Percentiles rank a stretch among this genome's conserved stretches.
Conservation (phyloP, 2,888 invertebrate genomes). For the Hirudinaria manillensis region DNA sequence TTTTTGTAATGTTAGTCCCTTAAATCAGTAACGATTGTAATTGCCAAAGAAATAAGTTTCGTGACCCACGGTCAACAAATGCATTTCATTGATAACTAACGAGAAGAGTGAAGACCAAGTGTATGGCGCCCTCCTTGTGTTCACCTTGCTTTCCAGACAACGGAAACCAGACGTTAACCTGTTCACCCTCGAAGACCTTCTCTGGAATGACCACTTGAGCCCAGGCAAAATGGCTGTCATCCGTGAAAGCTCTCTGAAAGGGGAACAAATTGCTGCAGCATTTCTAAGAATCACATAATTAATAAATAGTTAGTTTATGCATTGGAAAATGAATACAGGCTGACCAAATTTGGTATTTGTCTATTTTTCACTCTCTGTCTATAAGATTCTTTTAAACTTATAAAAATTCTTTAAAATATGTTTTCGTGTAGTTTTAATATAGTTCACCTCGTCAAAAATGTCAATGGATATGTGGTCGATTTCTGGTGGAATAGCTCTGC, state of each 20-base stretch:
- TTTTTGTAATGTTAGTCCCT: too few species aligned
- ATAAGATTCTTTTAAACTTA: too few species aligned
- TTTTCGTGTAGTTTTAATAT: too few species aligned
- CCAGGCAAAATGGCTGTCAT: conserved; percentile 93
- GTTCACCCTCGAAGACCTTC: conserved; percentile 74
- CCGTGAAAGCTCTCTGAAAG: conserved; percentile 75
- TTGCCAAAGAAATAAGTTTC: too few species aligned
- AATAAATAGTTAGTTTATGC: too few species aligned
- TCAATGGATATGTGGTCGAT: conserved; percentile 84
- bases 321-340: too few species aligned
- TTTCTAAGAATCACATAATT: too few species aligned
- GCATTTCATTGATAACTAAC: conserved; percentile 41
- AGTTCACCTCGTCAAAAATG: conserved; percentile 78
- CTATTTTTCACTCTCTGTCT: too few species aligned
- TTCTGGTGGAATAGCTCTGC: conserved; percentile 76
- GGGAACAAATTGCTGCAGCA: not conserved
- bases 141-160: conserved; percentile 90
- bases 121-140: conserved; percentile 84
- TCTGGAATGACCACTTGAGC: conserved; percentile 79
- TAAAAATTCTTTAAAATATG: too few species aligned
- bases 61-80: too few species aligned
- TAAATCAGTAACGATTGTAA: too few species aligned
- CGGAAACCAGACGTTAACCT: conserved; percentile 89
- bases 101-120: conserved; percentile 66
- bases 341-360: too few species aligned